A percentile compares a stretch with the other conserved stretches of the same genome.
Conservation (phyloP, 2,113 vertebrate species). For the Centropus bengalensis region DNA sequence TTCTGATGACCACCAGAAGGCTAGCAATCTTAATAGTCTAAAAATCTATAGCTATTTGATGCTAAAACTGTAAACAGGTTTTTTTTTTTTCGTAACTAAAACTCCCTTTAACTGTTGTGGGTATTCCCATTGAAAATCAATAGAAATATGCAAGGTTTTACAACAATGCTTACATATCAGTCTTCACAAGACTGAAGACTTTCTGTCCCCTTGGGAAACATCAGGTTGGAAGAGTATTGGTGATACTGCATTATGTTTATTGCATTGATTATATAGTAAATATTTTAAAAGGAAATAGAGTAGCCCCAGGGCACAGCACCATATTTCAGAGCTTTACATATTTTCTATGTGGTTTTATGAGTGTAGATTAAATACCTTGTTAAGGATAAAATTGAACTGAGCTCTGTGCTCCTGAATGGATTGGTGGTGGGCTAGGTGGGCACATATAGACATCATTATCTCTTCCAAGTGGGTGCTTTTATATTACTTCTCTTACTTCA, state of each 20-base stretch:
- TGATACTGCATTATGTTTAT: constrained; percentile 56
- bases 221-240: not conserved
- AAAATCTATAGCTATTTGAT: not conserved
- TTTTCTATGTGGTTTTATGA: constrained; percentile 31
- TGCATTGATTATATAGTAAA: constrained; percentile 59
- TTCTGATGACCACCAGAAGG: not conserved
- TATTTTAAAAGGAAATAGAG: constrained; percentile 11
- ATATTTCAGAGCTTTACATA: not conserved
- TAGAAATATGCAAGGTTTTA: not conserved
- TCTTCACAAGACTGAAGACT: not conserved
- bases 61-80: not conserved
- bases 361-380: not conserved
- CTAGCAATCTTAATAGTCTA: not conserved
- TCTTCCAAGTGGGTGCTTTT: not conserved
- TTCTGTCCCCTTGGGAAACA: not conserved
- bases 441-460: not conserved
- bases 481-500: not conserved
- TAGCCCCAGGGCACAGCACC: not conserved
- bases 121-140: not conserved
- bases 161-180: not conserved
- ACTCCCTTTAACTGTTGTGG: not conserved
- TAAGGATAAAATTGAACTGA: not conserved
- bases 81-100: no score
- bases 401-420: not conserved
- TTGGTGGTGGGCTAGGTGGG: not conserved